Percentiles rank a stretch among this genome's conserved stretches.
Evolutionary conservation across 2,888 invertebrate genomes (phyloP).

Genomic region (Hirtodrosophila duncani): DNA sequence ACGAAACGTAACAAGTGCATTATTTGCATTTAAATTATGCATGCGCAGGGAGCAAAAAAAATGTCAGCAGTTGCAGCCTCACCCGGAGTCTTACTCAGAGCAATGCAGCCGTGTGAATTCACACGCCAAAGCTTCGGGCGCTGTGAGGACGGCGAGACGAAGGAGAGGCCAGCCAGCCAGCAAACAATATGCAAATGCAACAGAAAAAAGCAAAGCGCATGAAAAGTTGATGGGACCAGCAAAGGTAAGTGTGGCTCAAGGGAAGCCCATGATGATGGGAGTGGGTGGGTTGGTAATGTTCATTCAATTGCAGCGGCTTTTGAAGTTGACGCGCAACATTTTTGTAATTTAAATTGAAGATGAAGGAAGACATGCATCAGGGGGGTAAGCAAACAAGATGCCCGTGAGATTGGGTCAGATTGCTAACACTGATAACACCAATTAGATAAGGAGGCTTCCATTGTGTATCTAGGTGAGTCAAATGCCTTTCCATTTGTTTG

Average conservation of each 20-base stretch:
- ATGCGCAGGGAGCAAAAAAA: slow-evolving; percentile 53
- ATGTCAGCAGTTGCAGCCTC: no score
- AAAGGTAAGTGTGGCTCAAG: slow-evolving; percentile 24
- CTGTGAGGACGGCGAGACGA: slow-evolving; percentile 1
- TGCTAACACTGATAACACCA: slow-evolving; percentile 5
- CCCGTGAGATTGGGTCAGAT: no score
- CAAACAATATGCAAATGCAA: slow-evolving; percentile 66
- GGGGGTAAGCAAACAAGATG: no score
- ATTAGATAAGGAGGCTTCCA: slow-evolving; percentile 12
- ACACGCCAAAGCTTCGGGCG: slow-evolving; percentile 42
- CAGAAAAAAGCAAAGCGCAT: slow-evolving; percentile 59
- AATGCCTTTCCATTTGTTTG: no score
- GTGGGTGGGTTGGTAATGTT: no score
- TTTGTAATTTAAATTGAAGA: slow-evolving; percentile 66
- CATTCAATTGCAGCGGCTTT: slow-evolving; percentile 22
- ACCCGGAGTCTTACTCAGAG: no score
- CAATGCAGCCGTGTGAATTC: slow-evolving; percentile 62
- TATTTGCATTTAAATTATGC: slow-evolving; percentile 73
- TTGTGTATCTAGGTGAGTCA: no score
- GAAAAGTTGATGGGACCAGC: slow-evolving; percentile 44
- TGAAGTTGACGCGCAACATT: slow-evolving; percentile 48
- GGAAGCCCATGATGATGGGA: no score
- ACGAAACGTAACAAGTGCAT: slow-evolving; percentile 72
- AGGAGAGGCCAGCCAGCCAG: slow-evolving; percentile 7
- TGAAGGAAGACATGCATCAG: slow-evolving; percentile 16